phyloP scores from a whole-genome alignment of 2,113 vertebrate species.

The Ibidorhyncha struthersii region DNA sequence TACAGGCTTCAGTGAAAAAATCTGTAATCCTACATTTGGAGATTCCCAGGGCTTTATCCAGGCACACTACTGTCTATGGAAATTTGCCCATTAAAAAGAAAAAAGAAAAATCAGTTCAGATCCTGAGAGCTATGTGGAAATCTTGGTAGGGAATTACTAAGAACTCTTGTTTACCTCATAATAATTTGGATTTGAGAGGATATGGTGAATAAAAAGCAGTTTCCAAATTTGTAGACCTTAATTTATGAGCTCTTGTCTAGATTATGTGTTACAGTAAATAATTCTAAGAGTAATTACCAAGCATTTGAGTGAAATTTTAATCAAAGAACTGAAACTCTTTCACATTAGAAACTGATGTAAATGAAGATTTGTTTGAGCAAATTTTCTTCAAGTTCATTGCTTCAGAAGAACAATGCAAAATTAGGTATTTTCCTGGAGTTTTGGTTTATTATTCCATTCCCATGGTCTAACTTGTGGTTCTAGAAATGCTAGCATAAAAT shows the following conservation, averaged over 20 bases:
- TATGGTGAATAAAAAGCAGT: neutral
- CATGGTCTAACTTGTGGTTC: neutral
- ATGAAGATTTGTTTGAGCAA: conserved; percentile 44
- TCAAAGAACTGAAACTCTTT: conserved; percentile 37
- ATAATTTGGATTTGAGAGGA: neutral
- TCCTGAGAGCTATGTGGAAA: neutral
- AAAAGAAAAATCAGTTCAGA: neutral
- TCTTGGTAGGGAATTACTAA: neutral
- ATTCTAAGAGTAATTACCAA: conserved; percentile 44
- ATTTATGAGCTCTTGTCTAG: conserved; percentile 50
- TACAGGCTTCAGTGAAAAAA: neutral
- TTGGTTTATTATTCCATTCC: neutral
- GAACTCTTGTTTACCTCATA: neutral
- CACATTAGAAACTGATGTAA: neutral
- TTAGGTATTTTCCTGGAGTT: neutral
- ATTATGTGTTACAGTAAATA: conserved; percentile 56
- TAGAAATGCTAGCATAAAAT: neutral
- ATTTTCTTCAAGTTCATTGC: neutral
- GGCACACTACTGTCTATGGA: neutral
- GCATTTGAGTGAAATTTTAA: conserved; percentile 37
- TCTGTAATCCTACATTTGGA: neutral
- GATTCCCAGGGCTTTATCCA: neutral
- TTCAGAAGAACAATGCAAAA: neutral
- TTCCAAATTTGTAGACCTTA: neutral
- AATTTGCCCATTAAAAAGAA: neutral